Evolutionary conservation across 2,888 invertebrate species (phyloP), one percentile per base, ranked within the genome.

Genomic region (Strigamia transsilvanica): DNA sequence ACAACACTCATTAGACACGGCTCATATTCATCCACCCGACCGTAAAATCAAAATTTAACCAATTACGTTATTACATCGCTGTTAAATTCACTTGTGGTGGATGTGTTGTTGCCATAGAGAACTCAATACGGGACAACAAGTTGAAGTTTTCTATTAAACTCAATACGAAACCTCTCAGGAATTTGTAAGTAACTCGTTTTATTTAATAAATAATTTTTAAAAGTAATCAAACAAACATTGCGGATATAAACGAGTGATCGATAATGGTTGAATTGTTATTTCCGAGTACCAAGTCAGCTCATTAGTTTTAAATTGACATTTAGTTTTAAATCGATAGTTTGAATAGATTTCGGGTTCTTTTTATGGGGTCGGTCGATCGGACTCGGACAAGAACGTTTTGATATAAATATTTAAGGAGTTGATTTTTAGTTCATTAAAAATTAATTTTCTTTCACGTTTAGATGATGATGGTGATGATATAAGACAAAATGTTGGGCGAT

Each of bases 41-140:
- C 15, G 46, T 46, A 5, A 46, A 46, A 46, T 46, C 46, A 46
- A 4, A n/a, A 46, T 46, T 46, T 46, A n/a, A 46, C 12, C 4
- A 38, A 46, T 9, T 46, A 46, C n/a, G n/a, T 46, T 46, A 13
- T 46, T 46, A 38, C 10, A 15, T 46, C 15, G 3, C 12, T 13
- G 12, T 46, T n/a, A n/a, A 2, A 46, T 46, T 46, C 12, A 46
- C 46, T 46, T n/a, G 13, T 46, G 46, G 13, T 46, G 46, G 46
- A n/a, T n/a, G 46, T 23, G 61, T n/a, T 12, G 61, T 66, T 66
- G 61, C 61, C 61, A 66, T 66, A 66, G 61, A 66, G 61, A 66
- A 66, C 18, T 23, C 5, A 66, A 66, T n/a, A 18, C 12, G 61
- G 61, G 61, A 66, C 61, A 66, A 66, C 61, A 66, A 66, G 61